A percentile compares a stretch with the other conserved stretches of the same genome.
Conservation (phyloP, 2,113 vertebrate genomes). For the Octodon degus region DNA sequence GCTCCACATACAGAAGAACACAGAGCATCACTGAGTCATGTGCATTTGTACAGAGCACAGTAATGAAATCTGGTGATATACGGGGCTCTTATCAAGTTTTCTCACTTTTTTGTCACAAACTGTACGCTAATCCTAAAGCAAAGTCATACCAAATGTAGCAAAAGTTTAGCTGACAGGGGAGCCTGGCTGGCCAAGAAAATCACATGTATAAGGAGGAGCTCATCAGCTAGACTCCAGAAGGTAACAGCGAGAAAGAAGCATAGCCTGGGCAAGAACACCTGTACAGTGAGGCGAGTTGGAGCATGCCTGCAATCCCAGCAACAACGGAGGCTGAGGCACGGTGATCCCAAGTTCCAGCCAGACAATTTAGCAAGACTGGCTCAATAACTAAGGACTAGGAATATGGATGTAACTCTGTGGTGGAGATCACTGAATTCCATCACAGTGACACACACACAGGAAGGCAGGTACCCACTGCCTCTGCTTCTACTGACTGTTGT, state of each 20-base stretch:
- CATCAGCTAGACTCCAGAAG: background rate
- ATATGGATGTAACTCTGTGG: background rate
- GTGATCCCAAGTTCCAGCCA: background rate
- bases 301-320: background rate
- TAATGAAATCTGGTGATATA: background rate
- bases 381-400: background rate
- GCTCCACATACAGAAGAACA: background rate
- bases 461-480: background rate
- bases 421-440: background rate
- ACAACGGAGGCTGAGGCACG: background rate
- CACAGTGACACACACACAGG: background rate
- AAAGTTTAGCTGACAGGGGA: background rate
- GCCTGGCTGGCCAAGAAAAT: background rate
- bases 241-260: background rate
- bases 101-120: background rate
- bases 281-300: background rate
- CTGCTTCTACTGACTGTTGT: too few species aligned
- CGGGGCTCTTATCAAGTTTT: background rate
- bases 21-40: too few species aligned
- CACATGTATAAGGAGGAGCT: background rate
- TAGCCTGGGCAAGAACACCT: accelerated
- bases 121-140: background rate
- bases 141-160: background rate
- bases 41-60: background rate
- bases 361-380: background rate